Evolutionary conservation across 2,888 invertebrate genomes (phyloP), one percentile per base, ranked within the genome.

Genomic region (Trichogramma dendrolimi): DNA sequence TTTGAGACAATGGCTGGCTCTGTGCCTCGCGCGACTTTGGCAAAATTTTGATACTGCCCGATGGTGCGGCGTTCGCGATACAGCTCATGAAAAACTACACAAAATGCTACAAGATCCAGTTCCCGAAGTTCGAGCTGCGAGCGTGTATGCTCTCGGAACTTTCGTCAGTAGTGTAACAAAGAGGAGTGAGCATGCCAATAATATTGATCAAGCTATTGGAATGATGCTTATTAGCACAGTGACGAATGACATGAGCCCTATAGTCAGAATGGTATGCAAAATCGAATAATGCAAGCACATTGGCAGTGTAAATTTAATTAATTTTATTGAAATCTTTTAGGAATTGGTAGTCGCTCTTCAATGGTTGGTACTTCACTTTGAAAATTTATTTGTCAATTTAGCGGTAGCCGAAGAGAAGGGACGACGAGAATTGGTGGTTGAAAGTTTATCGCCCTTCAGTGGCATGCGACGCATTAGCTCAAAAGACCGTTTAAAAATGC

Each of bases 31-130:
- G 40, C 84, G 90, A 61, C 83, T 94, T 68, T 96, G 96, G 96
- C 88, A 91, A 72, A 89, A 91, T 74, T 92, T 88, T 76, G 92
- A 94, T 71, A 87, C 87, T 73, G 92, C 92, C 5, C 85, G 93
- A 68, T 97, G 98, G 97, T 93, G 93, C 62, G 98, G 96, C 14
- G 96, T 94, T 38, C 83, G 98, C 8, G 96, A 96, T 79, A 88
- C 90, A 70, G 96, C 97, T n/a, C 96, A 96, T 79, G 97, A 97
- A 79, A 96, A 97, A 80, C 84, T 98, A 8, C 92, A 89, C 75
- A 85, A 83, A 54, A 82, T 96, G 67, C 81, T 97, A 57, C 83
- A 83, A 64, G 95, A 96, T 81, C 83, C 86, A 3, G 86, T 89
- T 51, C 94, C 97, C 1, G 96, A 97, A 85, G 90, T 92, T 53